These are phyloP conservation scores for Melanocharis versteri DNA, from an alignment of 2,113 vertebrate species.

Conservation along the genomic window DNA sequence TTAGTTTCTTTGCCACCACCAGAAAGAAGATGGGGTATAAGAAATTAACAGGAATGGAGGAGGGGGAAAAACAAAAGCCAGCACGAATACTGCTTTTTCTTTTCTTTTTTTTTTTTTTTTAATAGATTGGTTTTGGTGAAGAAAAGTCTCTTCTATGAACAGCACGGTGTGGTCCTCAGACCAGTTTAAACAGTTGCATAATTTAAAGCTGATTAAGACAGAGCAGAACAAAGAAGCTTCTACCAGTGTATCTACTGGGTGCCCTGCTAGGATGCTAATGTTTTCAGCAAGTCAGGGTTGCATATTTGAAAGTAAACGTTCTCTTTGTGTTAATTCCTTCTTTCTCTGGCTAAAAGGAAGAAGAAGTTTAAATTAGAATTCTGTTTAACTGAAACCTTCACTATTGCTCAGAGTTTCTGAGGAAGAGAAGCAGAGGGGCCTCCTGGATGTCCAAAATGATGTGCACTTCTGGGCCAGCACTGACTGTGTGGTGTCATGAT, in stretches of 20 bases:
- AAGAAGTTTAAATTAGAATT: background rate
- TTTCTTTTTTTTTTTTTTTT: background rate
- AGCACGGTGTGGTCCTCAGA: background rate
- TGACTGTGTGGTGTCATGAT: background rate
- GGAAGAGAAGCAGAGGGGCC: background rate
- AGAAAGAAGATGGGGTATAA: background rate
- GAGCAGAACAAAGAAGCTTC: background rate
- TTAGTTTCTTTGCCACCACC: background rate
- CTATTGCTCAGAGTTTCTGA: background rate
- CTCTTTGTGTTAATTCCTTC: background rate
- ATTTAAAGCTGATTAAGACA: background rate
- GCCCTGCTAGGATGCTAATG: background rate
- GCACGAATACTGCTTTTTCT: background rate
- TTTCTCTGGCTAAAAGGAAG: background rate
- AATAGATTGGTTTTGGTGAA: background rate
- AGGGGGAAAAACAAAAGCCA: fast-evolving
- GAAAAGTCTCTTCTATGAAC: background rate
- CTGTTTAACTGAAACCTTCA: background rate
- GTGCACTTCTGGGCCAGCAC: background rate
- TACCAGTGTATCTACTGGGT: background rate
- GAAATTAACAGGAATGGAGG: background rate
- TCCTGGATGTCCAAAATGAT: background rate
- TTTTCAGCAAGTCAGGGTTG: background rate
- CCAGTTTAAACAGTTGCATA: background rate
- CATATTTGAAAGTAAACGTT: background rate